Evolutionary conservation across 2,888 invertebrate genomes (phyloP).

Genomic region (Meghimatium bilineatum): DNA sequence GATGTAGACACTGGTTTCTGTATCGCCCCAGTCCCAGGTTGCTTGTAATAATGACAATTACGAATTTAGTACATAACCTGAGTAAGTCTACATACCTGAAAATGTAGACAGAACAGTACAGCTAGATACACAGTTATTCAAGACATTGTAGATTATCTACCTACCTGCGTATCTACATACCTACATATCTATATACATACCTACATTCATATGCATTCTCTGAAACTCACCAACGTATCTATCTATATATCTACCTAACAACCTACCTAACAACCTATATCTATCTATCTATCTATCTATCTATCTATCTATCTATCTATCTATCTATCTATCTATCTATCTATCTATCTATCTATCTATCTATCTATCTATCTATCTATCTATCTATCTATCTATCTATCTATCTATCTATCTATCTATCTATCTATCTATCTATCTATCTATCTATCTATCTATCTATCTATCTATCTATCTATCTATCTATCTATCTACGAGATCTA

Average conservation of each 20-base stretch:
- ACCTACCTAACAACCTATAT: not conserved
- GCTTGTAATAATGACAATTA: not conserved
- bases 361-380: not conserved
- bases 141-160: not conserved
- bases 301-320: not conserved
- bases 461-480: not conserved
- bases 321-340: not conserved
- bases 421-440: not conserved
- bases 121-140: not conserved
- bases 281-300: not conserved
- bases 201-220: too few species aligned
- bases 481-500: not conserved
- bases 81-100: not conserved
- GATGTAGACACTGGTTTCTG: not conserved
- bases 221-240: too few species aligned
- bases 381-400: not conserved
- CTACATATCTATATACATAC: not conserved
- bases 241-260: slow-evolving; percentile 1
- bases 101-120: too few species aligned
- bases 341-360: not conserved
- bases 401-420: not conserved
- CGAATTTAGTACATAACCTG: not conserved
- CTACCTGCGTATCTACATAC: not conserved
- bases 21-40: not conserved
- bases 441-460: not conserved